Base-by-base conservation (phyloP, 35 echinoderm and acorn worm species). In the Stichopus chloronotus region DNA sequence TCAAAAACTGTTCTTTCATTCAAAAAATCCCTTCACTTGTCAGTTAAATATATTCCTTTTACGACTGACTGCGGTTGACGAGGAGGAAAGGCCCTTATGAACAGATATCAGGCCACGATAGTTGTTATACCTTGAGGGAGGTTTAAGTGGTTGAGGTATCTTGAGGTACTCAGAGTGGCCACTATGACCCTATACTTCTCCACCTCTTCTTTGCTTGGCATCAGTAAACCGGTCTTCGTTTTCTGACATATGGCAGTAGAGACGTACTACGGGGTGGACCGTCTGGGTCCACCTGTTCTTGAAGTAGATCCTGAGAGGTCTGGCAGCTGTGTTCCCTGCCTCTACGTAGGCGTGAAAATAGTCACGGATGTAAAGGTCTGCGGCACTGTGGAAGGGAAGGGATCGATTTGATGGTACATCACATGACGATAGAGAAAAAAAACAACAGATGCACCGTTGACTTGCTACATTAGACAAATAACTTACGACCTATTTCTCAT, bases 291-390 rank as follows among this genome's bases (percentile, higher is more conserved):
- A 99, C 6, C 97, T 92, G 90, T 96, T 94, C 78, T 96, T 96
- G 94, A 99, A 99, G 94, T 99, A 99, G 91, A 98, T 96, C 21
- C 97, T 68, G 5, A 99, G 95, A 16, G 97, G 97, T 2, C 88
- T 86, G 56, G 97, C 97, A 10, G 93, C 95, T 22, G 78, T 92
- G 91, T 96, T 94, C 13, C 97, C 97, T 0, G 97, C 91, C 76
- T 94, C 88, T 2, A 99, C 95, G 69, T 95, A 98, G 25, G 94
- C 78, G 68, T 98, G 97, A 23, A 98, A 92, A 93, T 98, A 98
- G 72, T 98, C 97, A 72, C 92, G 92, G 57, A 98, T 98, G 91
- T 99, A 99, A 9, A 99, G 90, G 80, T 99, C 97, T 13, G 95
- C 97, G 12, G 97, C 97, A 95, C 97, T 99, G 92, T 6, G 71